Evolutionary conservation across 1,140 invertebrate genomes (phyloP), one percentile per base, ranked within the genome.

Genomic region (Chironomus striatipennis): DNA sequence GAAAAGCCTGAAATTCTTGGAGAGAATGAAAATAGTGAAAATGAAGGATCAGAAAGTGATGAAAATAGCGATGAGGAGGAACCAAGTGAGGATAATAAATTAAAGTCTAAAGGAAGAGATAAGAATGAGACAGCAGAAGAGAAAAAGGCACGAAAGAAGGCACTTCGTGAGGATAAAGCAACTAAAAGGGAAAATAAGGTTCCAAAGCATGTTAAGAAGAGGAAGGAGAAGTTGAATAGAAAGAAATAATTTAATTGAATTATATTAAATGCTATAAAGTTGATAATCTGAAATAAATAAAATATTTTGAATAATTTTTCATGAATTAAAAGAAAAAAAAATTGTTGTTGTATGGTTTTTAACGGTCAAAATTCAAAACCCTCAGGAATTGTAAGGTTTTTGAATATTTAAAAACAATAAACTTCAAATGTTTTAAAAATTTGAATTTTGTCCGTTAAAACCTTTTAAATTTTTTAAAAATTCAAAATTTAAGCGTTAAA

Each of bases 181-280:
- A 95, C 98, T 78, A 98, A 95, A 81, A 86, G 97, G 72, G 93
- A 97, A 86, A 86, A 84, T 0, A 98, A 98, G 87, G 86, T 96
- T 1, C 97, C 97, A 77, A 99, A 99, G 83, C 94, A 98, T 84
- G 83, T 98, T 0, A 99, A 99, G 80, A 98, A 98, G 79, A 86
- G 91, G 78, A 91, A 92, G 82, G 90, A 93, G 79, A 95, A 91
- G 80, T 80, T 85, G 4, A 78, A 76, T 3, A 77, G 74, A 9
- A 85, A 84, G 73, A 84, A 84, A 75, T 70, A 21, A 70, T 20
- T 70, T 70, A 20, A 2, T 70, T 77, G 76, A 75, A 70, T 20
- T 42, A 43, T 57, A 24, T 34, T 34, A 34, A 34, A 5, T 34
- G 24, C 24, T 34, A 34, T 34, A n/a, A n/a, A n/a, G n/a, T n/a